Evolutionary conservation across 2,888 invertebrate species (phyloP).

Genomic region (Bunonema sp.): DNA sequence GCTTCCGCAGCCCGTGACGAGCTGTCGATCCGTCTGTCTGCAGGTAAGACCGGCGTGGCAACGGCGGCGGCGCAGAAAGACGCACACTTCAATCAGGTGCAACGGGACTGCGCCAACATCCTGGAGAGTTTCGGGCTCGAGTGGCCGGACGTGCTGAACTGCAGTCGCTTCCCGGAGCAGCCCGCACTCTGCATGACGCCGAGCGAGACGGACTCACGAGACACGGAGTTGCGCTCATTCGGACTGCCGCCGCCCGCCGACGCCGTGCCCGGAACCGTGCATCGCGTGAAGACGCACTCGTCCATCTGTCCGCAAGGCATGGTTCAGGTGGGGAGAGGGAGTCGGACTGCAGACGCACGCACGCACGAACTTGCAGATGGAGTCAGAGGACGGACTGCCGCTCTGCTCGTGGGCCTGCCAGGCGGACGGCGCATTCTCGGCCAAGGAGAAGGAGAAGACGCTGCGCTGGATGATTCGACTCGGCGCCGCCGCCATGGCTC

Average conservation of each 20-base stretch:
- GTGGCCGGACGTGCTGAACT: constrained; percentile 64
- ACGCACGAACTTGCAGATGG: too few relatives aligned
- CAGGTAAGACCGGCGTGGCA: constrained; percentile 46
- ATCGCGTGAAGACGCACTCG: neutral
- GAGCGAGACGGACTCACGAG: constrained; percentile 8
- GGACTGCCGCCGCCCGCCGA: constrained; percentile 23
- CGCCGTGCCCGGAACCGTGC: neutral
- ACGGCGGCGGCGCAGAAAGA: too few relatives aligned
- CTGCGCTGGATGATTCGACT: constrained; percentile 92
- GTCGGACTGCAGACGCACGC: too few relatives aligned
- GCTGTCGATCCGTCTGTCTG: constrained; percentile 71
- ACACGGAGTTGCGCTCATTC: constrained; percentile 50
- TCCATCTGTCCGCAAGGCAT: constrained; percentile 35
- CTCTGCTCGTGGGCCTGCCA: too few relatives aligned
- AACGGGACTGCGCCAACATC: constrained; percentile 58
- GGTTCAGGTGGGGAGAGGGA: constrained; percentile 34
- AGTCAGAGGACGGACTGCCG: too few relatives aligned
- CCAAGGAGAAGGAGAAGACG: too few relatives aligned
- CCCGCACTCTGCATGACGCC: constrained; percentile 61
- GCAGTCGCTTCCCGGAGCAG: constrained; percentile 62
- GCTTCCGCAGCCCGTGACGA: constrained; percentile 57
- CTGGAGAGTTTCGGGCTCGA: constrained; percentile 55
- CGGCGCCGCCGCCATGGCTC: constrained; percentile 73
- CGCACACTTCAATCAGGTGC: constrained; percentile 28
- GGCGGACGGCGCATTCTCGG: too few relatives aligned